phyloP scores from a whole-genome alignment of 1,140 invertebrate genomes.

The Zaprionus inermis region DNA sequence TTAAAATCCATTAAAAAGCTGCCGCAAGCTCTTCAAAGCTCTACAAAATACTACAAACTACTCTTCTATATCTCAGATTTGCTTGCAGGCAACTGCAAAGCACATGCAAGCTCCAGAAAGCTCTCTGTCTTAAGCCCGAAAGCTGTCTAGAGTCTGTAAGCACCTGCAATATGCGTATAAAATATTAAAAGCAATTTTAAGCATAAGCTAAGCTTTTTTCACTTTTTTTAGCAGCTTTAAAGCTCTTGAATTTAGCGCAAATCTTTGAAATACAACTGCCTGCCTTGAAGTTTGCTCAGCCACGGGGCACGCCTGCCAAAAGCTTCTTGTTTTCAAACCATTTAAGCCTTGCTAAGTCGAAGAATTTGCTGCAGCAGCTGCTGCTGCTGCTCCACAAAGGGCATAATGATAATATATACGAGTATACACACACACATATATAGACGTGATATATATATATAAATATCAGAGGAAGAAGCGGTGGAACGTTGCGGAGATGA shows the following conservation, averaged over 20 bases:
- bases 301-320: background rate
- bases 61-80: too few relatives aligned
- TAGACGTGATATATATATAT: background rate
- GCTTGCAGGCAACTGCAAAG: too few relatives aligned
- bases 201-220: background rate
- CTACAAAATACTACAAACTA: too few relatives aligned
- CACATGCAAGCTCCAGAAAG: too few relatives aligned
- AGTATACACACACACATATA: background rate
- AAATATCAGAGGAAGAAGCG: background rate
- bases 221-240: background rate
- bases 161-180: too few relatives aligned
- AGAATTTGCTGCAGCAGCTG: background rate
- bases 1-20: too few relatives aligned
- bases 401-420: constrained; percentile 2
- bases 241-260: background rate
- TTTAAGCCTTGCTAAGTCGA: background rate
- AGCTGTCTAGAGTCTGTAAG: too few relatives aligned
- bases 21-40: too few relatives aligned
- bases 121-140: too few relatives aligned
- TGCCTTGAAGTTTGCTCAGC: too few relatives aligned
- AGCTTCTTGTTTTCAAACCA: constrained; percentile 3
- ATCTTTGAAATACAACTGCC: background rate
- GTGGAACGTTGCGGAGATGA: background rate
- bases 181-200: background rate
- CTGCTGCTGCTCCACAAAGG: background rate